These are phyloP conservation scores for Alligator mississippiensis DNA, from an alignment of 2,113 vertebrate species.

Conservation along the genomic window DNA sequence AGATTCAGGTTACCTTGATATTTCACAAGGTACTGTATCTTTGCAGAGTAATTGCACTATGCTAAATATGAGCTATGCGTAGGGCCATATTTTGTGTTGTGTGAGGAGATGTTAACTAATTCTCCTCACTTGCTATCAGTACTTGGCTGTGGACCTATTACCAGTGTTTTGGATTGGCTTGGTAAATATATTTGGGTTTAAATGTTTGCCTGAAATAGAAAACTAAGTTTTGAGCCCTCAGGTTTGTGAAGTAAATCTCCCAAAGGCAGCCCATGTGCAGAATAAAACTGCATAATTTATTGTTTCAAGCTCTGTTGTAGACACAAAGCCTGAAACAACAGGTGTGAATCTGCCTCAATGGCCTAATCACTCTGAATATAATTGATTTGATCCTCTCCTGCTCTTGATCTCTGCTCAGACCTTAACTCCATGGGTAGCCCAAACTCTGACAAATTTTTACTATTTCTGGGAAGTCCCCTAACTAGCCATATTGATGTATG, in stretches of 20 bases:
- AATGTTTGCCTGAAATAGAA: not conserved
- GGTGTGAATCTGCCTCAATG: too few species aligned
- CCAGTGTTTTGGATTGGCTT: not conserved
- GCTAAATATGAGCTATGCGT: not conserved
- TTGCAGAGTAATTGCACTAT: not conserved
- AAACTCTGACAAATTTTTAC: not conserved
- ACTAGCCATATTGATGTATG: not conserved
- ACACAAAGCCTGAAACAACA: too few species aligned
- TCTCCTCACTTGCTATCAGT: fast-evolving
- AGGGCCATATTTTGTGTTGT: not conserved
- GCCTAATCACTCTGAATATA: too few species aligned
- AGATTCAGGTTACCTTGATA: not conserved
- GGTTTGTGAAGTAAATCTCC: not conserved
- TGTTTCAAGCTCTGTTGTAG: too few species aligned
- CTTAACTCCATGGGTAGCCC: not conserved
- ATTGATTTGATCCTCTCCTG: too few species aligned
- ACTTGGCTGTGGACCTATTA: not conserved
- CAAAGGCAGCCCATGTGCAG: not conserved
- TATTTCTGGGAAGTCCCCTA: not conserved
- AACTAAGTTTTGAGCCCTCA: not conserved
- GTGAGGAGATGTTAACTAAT: fast-evolving
- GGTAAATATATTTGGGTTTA: not conserved
- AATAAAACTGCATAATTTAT: too few species aligned
- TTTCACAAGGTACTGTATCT: not conserved
- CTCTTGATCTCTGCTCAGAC: too few species aligned